phyloP scores from a whole-genome alignment of 1,140 invertebrate genomes.

The Lordiphosa clarofinis region DNA sequence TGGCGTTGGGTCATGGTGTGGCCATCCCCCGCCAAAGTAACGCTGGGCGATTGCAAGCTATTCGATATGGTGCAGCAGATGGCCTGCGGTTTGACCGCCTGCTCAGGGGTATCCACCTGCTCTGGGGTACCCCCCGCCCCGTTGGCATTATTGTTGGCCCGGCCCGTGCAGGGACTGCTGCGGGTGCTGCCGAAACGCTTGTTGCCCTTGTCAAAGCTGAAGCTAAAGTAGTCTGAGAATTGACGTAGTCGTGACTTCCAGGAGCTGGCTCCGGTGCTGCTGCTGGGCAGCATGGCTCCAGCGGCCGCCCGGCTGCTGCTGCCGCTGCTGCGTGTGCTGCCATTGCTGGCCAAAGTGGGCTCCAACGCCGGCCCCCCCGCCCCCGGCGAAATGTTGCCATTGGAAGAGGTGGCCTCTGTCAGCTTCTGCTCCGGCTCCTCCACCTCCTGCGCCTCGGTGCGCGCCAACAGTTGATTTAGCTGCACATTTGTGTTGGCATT shows the following conservation, averaged over 20 bases:
- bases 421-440: slow-evolving; percentile 13
- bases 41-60: slow-evolving; percentile 27
- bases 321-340: slow-evolving; percentile 32
- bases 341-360: slow-evolving; percentile 48
- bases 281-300: slow-evolving; percentile 15
- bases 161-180: slow-evolving; percentile 51
- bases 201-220: slow-evolving; percentile 74
- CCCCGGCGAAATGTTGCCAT: slow-evolving; percentile 58
- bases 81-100: slow-evolving; percentile 11
- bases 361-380: slow-evolving; percentile 16
- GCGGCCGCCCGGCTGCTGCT: slow-evolving; percentile 7
- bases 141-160: slow-evolving; percentile 59
- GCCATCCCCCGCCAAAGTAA: background rate
- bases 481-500: slow-evolving; percentile 66
- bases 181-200: slow-evolving; percentile 76
- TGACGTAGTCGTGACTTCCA: slow-evolving; percentile 75
- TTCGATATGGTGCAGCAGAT: slow-evolving; percentile 72
- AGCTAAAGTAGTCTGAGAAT: slow-evolving; percentile 76
- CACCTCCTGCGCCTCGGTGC: slow-evolving; percentile 8
- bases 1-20: slow-evolving; percentile 35
- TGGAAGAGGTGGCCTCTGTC: slow-evolving; percentile 29
- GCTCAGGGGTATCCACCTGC: background rate
- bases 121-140: background rate
- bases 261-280: slow-evolving; percentile 23
- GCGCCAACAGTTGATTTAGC: slow-evolving; percentile 17